Evolutionary conservation across 1,140 invertebrate species (phyloP).

Genomic region (Octopus sinensis): DNA sequence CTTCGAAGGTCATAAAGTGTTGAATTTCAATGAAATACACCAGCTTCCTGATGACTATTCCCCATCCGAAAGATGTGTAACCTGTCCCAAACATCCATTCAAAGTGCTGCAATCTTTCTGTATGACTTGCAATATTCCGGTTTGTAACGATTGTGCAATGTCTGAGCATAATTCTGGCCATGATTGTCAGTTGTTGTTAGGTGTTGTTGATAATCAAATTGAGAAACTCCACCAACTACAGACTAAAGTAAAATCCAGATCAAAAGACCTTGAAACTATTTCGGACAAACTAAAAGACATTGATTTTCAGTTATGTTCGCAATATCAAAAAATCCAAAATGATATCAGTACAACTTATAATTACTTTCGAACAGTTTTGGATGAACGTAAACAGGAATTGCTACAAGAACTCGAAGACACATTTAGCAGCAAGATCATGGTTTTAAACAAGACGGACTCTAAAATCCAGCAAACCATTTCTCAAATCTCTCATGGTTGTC

Average conservation of each 20-base stretch:
- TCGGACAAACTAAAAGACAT: conserved; percentile 81
- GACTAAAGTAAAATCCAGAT: conserved; percentile 78
- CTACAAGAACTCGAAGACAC: conserved; percentile 88
- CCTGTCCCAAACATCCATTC: conserved; percentile 78
- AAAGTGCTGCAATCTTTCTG: conserved; percentile 89
- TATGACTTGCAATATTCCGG: conserved; percentile 79
- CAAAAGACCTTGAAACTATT: conserved; percentile 76
- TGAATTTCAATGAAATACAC: conserved; percentile 69
- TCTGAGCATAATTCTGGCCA: conserved; percentile 84
- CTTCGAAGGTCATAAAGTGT: conserved; percentile 87
- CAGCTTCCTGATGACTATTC: conserved; percentile 55
- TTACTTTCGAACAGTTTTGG: conserved; percentile 90
- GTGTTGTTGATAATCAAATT: conserved; percentile 65
- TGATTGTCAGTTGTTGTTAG: conserved; percentile 62
- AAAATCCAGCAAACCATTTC: conserved; percentile 92
- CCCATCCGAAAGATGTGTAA: conserved; percentile 62
- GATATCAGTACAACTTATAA: conserved; percentile 81
- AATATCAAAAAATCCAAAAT: conserved; percentile 80
- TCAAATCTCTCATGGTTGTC: conserved; percentile 84
- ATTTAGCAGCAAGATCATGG: conserved; percentile 83
- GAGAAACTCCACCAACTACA: conserved; percentile 77
- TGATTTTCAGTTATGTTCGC: conserved; percentile 72
- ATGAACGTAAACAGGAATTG: conserved; percentile 89
- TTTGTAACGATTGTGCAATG: conserved; percentile 90
- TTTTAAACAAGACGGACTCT: conserved; percentile 78